Evolutionary conservation across 2,113 vertebrate species (phyloP), one percentile per base, ranked within the genome.

Genomic region (Platichthys stellatus): DNA sequence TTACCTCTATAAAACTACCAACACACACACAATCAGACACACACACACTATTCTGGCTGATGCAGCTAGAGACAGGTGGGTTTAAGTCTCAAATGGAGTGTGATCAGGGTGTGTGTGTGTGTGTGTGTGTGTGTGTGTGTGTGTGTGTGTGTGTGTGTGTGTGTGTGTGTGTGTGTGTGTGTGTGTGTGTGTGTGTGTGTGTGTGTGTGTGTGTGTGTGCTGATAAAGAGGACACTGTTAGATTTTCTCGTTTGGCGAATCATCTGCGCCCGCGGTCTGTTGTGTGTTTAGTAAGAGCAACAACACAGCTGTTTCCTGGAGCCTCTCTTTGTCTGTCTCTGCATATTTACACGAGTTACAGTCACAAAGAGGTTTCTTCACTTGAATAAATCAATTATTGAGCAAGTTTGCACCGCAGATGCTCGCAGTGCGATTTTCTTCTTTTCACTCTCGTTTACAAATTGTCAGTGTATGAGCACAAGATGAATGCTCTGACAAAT

Each of bases 181-280:
- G n/a, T n/a, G n/a, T n/a, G n/a, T n/a, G n/a, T n/a, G n/a, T n/a
- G n/a, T n/a, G n/a, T n/a, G n/a, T n/a, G n/a, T n/a, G 2, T 26
- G 2, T 49, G 47, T 12, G 47, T 31, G 67, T 69, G 45, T 5
- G 20, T 53, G 28, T 51, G 38, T 40, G 38, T 12, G 2, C 11
- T 43, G 40, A 43, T 63, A 58, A 72, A 54, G 76, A 77, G 80
- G 73, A 74, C 69, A 80, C 49, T 54, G 72, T 63, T 59, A 28
- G 28, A 70, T 58, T 66, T 47, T 69, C 69, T 72, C 64, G 70
- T 63, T 26, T 62, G 17, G 38, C 35, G 40, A 76, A 56, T 83
- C 77, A 60, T 74, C 72, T 86, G 72, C 40, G 72, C 57, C 56
- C 0, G 5, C n/a, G 24, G 24, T 77, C 65, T 66, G 60, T 57